Base-by-base conservation (phyloP, 2,797 vertebrate genomes). In the Choloepus didactylus region DNA sequence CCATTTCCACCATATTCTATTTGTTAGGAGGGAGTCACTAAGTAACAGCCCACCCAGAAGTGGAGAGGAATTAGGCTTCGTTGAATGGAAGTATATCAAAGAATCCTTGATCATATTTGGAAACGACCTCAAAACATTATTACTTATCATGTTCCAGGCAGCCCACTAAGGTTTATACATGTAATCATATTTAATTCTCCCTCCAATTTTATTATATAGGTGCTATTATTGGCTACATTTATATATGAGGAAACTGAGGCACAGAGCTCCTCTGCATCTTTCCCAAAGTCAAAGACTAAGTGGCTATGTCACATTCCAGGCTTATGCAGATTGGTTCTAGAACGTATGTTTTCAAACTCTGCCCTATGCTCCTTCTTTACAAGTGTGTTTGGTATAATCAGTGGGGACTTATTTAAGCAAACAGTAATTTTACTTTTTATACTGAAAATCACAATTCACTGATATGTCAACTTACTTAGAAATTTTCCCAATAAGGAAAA, bases 381-480 rank as follows among this genome's bases (percentile, higher is more conserved):
- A 27, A 9, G 72, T 69, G 14, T 31, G 27, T 69, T 86, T 77
- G 7, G 5, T 0, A n/a, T 38, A 29, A 66, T 73, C 29, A 66
- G 2, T 5, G 3, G 3, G 6, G 9, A 59, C 7, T 4, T 56
- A 16, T 76, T 83, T 49, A 69, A n/a, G 16, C 27, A 84, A 82
- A 62, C 3, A 72, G 23, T 75, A 29, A n/a, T 54, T 76, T 85
- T 69, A 31, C 5, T 27, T 59, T 82, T 93, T 60, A 76, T 85
- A 67, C 9, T 72, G 3, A 3, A 77, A 89, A 56, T 79, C 38
- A 56, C 27, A 86, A 19, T 82, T 87, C 54, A 81, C 51, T 70
- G 9, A 93, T 54, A 64, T 79, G 23, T 69, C n/a, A 64, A 29
- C 9, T 56, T 66, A 66, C 8, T n/a, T 86, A 62, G 54, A 87